These are phyloP conservation scores for Masticophis lateralis DNA, from an alignment of 2,797 vertebrate genomes.

Conservation along the genomic window DNA sequence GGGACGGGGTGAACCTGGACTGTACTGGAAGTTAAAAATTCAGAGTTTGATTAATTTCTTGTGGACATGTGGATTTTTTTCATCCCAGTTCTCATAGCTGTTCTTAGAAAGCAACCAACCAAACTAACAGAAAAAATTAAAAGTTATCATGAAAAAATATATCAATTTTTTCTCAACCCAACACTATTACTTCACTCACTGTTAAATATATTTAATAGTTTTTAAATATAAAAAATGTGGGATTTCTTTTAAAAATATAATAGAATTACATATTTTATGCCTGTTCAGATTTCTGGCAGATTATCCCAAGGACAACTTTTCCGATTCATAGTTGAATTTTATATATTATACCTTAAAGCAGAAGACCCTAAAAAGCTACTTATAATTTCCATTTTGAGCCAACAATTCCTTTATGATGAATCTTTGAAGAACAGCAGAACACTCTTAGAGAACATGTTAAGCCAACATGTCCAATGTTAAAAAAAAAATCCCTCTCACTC, in stretches of 20 bases:
- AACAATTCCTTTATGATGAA: constrained; percentile 26
- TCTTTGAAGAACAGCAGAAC: constrained; percentile 44
- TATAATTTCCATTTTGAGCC: not conserved
- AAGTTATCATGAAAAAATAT: not conserved
- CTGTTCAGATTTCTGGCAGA: not conserved
- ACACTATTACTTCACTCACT: not conserved
- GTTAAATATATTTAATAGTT: not conserved
- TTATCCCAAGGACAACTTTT: not conserved
- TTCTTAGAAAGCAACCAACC: not conserved
- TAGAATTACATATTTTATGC: not conserved
- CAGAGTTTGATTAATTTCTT: not conserved
- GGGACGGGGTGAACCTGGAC: not conserved
- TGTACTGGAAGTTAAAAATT: not conserved
- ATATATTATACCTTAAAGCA: not conserved
- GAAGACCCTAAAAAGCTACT: not conserved
- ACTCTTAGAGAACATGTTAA: not conserved
- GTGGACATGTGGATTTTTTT: not conserved
- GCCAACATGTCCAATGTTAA: not conserved
- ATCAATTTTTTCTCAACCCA: not conserved
- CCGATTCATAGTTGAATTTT: not conserved
- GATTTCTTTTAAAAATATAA: not conserved
- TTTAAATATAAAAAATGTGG: not conserved
- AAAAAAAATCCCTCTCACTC: not conserved
- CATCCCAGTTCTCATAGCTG: not conserved
- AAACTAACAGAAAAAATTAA: not conserved